Conservation (phyloP, 2,797 vertebrate species). For the Leptodactylus fallax region DNA sequence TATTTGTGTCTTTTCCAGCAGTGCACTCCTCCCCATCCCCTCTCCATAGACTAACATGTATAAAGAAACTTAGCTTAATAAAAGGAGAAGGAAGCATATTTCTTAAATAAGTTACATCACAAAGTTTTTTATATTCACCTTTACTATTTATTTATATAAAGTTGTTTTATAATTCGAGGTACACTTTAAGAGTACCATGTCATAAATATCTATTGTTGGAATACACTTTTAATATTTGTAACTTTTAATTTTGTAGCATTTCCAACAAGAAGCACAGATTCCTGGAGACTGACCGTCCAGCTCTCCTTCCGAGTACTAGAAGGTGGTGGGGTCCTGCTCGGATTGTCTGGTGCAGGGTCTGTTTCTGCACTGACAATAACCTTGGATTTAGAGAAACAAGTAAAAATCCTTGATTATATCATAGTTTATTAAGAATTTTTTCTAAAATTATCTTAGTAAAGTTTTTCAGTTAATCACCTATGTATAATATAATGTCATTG, state of each 20-base stretch:
- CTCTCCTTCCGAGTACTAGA: slow-evolving; percentile 55
- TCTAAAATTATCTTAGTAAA: not conserved
- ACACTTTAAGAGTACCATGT: too few species aligned
- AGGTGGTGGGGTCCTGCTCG: slow-evolving; percentile 55
- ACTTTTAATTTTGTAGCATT: slow-evolving; percentile 11
- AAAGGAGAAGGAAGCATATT: too few species aligned
- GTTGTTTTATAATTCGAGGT: too few species aligned
- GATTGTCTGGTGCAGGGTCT: slow-evolving; percentile 40
- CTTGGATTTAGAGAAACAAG: slow-evolving; percentile 51
- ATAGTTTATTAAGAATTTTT: not conserved
- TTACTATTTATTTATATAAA: too few species aligned
- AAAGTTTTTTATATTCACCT: too few species aligned
- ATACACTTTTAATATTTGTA: not conserved
- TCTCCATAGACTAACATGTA: too few species aligned
- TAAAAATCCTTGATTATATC: not conserved
- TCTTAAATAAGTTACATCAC: too few species aligned
- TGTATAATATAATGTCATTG: not conserved
- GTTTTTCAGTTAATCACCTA: not conserved
- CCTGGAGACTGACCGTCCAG: slow-evolving; percentile 52
- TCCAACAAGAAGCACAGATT: slow-evolving; percentile 8
- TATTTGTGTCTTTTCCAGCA: too few species aligned
- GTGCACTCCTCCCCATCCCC: too few species aligned
- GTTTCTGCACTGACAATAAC: slow-evolving; percentile 36
- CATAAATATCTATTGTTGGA: not conserved
- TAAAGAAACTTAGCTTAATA: too few species aligned